Conservation (phyloP, 2,797 vertebrate genomes). For the Eremophila alpestris region DNA sequence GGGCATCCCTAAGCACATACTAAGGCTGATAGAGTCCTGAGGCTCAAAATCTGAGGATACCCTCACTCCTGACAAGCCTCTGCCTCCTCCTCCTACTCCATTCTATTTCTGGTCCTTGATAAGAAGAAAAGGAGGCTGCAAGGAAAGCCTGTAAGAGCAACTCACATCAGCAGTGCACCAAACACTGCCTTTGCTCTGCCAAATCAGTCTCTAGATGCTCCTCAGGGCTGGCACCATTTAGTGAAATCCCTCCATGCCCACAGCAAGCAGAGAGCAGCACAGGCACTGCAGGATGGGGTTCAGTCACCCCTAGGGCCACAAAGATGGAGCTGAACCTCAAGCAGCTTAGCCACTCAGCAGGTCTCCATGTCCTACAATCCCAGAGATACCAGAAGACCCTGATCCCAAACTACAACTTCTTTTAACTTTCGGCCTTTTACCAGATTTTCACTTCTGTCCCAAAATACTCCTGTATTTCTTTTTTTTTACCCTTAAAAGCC, state of each 20-base stretch:
- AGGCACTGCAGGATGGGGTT: background rate
- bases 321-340: background rate
- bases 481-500: slow-evolving; percentile 20
- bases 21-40: background rate
- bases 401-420: background rate
- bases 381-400: background rate
- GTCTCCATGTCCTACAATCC: background rate
- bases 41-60: background rate
- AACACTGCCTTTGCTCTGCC: background rate
- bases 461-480: background rate
- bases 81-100: background rate
- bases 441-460: background rate
- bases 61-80: background rate
- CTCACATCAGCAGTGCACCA: background rate
- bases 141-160: background rate
- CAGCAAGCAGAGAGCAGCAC: background rate
- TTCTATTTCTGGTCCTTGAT: background rate
- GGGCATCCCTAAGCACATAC: background rate
- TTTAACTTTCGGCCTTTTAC: background rate
- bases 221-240: background rate
- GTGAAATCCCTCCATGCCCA: background rate
- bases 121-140: background rate
- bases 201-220: background rate
- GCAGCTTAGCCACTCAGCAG: background rate
- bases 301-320: background rate